Evolutionary conservation across 2,113 vertebrate species (phyloP), one percentile per base, ranked within the genome.

Genomic region (Corvus cornix): DNA sequence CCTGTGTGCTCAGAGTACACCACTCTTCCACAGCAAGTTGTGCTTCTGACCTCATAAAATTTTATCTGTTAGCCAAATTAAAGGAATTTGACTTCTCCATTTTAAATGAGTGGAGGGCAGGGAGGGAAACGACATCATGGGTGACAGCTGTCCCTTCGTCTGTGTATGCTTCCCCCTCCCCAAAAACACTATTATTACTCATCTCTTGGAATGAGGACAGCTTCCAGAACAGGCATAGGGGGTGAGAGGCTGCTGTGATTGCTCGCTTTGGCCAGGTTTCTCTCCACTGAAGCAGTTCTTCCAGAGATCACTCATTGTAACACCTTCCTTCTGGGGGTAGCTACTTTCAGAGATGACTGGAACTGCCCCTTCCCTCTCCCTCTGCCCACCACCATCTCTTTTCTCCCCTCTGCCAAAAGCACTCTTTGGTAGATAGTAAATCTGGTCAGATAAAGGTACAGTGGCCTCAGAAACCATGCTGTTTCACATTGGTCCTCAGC

Each of bases 381-480:
- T 92, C 70, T 9, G 6, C 79, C 85, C 83, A 67, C 43, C 52
- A 59, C 27, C n/a, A 31, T 24, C 37, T 62, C 48, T 86, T 48
- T 74, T 76, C 56, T 81, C 66, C 31, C 58, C 33, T 92, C 86
- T 85, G 86, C 77, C 82, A 79, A 94, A 89, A 97, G 92, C 76
- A 92, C 59, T 96, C 90, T 96, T 96, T 96, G 94, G 95, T 95
- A 90, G 91, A 89, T 48, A 92, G 67, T 92, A 79, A 75, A 73
- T 72, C 78, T 85, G 93, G 75, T 80, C 92, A 96, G 84, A 75
- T 75, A 93, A 85, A 89, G 63, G 72, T 84, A 81, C 35, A 84
- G 78, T 84, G 88, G 68, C 60, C 87, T 94, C 72, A 90, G 68
- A 85, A 95, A 66, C 69, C 86, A 87, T 69, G 69, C 53, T 89